Base-by-base conservation (phyloP, 1,140 invertebrate species). In the Bombus soroeensis region DNA sequence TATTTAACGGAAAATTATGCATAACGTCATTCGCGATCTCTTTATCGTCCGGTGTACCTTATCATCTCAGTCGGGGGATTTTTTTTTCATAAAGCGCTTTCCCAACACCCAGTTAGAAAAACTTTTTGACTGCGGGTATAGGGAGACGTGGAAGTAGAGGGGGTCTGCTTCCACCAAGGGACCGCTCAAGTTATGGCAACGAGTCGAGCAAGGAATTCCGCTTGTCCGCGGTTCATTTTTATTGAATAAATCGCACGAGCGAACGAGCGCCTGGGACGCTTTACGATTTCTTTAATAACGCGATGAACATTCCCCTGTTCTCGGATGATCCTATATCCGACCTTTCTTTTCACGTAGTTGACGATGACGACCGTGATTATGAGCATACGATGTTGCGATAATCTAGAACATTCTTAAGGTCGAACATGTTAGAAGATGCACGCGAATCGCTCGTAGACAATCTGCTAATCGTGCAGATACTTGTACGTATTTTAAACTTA, bases 1-100 rank as follows among this genome's bases (percentile, higher is more conserved):
- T 87, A 87, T 87, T 89, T 79, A 87, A 89, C 64, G 43, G 37
- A 64, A 64, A 83, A 88, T 89, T 87, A 89, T 84, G 88, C 87
- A 81, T 66, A 86, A 41, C 84, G 81, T 41, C 62, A n/a, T 62
- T 79, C 41, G 37, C 87, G 75, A 88, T 80, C 85, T 86, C 87
- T 82, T 57, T 76, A 62, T 78, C 73, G 76, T 82, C 88, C 64
- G 53, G 53, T 70, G 41, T 68, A 73, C 59, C 74, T 87, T 87
- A 78, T 64, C 73, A 73, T 64, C 62, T 57, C 43, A 57, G 32
- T 47, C n/a, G 13, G 53, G 34, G 3, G 22, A 18, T 22, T 22
- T 68, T 37, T 53, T 57, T 88, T 85, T 34, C 80, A 81, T 77
- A 89, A 83, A 83, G 32, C 84, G 47, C 71, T 32, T 37, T 5